Conservation (phyloP, 2,888 invertebrate species). For the Limnephilus rhombicus region DNA sequence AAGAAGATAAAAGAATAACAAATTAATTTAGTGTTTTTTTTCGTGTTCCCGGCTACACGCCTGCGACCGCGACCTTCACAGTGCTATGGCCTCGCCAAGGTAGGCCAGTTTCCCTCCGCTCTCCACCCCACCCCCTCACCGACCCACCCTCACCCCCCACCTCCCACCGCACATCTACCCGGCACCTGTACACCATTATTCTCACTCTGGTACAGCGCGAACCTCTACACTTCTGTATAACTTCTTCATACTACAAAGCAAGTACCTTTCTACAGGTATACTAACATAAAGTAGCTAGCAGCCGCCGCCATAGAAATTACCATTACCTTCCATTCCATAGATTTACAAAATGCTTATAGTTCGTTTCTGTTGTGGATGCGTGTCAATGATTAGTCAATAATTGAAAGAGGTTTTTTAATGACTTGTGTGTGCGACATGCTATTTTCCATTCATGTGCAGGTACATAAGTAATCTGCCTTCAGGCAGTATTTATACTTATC, state of each 20-base stretch:
- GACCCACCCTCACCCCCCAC: not conserved
- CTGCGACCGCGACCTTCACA: slow-evolving; percentile 25
- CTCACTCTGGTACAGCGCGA: not conserved
- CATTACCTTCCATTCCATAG: not conserved
- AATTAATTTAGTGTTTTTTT: not conserved
- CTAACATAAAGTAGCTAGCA: not conserved
- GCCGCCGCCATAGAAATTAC: not conserved
- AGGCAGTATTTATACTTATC: not conserved
- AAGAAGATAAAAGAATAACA: not conserved
- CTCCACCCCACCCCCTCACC: not conserved
- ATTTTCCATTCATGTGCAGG: not conserved
- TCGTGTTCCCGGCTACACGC: not conserved
- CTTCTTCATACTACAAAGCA: not conserved
- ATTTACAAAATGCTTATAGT: not conserved
- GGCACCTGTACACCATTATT: not conserved
- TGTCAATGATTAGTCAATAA: not conserved
- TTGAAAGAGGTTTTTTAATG: not conserved
- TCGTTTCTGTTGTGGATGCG: not conserved
- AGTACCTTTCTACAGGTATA: not conserved
- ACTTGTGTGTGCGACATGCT: not conserved
- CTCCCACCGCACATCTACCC: not conserved
- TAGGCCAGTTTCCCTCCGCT: slow-evolving; percentile 6
- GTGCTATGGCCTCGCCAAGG: slow-evolving; percentile 33
- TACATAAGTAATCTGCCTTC: not conserved
- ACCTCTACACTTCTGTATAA: not conserved